Conservation (phyloP, 2,113 vertebrate genomes). For the Diadophis punctatus region DNA sequence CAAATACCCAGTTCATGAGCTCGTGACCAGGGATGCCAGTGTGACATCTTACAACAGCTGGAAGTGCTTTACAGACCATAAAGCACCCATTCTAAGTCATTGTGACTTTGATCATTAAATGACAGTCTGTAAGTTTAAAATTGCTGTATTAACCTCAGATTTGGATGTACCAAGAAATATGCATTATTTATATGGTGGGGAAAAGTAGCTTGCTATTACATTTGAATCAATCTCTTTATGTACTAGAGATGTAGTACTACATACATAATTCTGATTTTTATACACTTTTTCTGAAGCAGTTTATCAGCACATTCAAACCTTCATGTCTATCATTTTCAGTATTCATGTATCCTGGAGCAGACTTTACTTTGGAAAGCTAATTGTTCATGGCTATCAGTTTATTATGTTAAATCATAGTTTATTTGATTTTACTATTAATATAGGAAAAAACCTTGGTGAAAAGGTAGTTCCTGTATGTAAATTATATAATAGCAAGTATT, state of each 20-base stretch:
- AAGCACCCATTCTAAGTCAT: neutral
- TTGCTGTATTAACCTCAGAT: neutral
- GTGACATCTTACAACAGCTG: neutral
- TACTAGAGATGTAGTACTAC: too few species aligned
- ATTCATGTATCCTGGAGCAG: neutral
- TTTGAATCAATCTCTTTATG: neutral
- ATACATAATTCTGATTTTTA: neutral
- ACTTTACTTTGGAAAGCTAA: neutral
- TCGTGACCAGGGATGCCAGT: too few species aligned
- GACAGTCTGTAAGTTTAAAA: neutral
- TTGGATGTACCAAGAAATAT: neutral
- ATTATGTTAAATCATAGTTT: neutral
- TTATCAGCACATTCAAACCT: neutral
- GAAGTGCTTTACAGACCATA: neutral
- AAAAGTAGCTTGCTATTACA: neutral
- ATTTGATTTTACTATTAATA: neutral
- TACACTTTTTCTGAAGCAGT: neutral
- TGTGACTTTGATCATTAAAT: too few species aligned
- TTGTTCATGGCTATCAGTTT: neutral
- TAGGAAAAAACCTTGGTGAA: neutral
- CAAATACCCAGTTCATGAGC: too few species aligned
- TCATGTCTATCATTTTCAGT: neutral
- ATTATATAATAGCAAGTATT: neutral
- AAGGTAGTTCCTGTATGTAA: neutral
- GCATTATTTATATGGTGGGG: neutral